Evolutionary conservation across 2,113 vertebrate genomes (phyloP).

Genomic region (Melanotaenia duboulayi): DNA sequence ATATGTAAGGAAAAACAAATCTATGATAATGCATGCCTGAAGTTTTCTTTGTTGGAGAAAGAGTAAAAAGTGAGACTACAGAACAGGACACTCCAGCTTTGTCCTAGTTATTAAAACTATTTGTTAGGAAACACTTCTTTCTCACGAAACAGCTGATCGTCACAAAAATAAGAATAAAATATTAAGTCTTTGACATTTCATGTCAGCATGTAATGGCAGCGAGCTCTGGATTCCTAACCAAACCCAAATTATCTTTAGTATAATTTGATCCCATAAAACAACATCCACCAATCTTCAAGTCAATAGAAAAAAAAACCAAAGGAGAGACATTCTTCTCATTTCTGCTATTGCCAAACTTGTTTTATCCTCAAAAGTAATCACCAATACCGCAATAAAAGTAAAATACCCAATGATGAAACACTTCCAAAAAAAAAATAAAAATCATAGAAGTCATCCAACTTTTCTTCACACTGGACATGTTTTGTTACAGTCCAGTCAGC

Average conservation of each 20-base stretch:
- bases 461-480: constrained; percentile 46
- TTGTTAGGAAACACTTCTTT: too few relatives aligned
- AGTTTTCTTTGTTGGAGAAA: too few relatives aligned
- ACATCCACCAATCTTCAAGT: not conserved
- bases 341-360: not conserved
- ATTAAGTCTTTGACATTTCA: not conserved
- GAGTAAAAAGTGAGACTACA: too few relatives aligned
- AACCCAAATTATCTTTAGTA: too few relatives aligned
- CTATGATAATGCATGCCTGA: too few relatives aligned
- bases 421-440: not conserved
- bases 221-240: too few relatives aligned
- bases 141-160: too few relatives aligned
- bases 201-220: not conserved
- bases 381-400: not conserved
- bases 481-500: constrained; percentile 56
- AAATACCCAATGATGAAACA: not conserved
- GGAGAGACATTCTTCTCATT: not conserved
- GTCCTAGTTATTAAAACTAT: too few relatives aligned
- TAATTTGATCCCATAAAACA: not conserved
- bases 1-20: too few relatives aligned
- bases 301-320: not conserved
- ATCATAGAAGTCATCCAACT: constrained; percentile 37
- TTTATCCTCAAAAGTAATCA: not conserved
- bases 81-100: too few relatives aligned
- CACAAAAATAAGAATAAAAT: too few relatives aligned